Conservation (phyloP, 2,113 vertebrate genomes). For the Chroicocephalus ridibundus region DNA sequence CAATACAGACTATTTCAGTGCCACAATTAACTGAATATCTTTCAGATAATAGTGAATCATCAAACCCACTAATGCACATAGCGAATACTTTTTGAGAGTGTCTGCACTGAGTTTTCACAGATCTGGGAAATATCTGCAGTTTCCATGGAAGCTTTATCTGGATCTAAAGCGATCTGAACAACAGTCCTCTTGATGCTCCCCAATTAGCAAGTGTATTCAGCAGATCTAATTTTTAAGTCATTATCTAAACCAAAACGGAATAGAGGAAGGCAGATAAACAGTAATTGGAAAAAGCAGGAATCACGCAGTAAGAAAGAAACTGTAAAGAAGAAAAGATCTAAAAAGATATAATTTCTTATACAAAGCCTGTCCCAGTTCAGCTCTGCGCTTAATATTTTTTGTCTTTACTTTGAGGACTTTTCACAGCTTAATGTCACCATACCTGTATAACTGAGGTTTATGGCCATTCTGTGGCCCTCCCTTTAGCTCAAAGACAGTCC, state of each 20-base stretch:
- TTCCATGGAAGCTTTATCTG: not conserved
- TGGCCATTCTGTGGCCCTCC: not conserved
- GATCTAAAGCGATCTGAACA: not conserved
- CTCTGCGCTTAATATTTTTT: not conserved
- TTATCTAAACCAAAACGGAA: not conserved
- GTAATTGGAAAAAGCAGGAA: not conserved
- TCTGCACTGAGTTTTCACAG: not conserved
- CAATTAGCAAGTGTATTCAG: not conserved
- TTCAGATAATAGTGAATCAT: not conserved
- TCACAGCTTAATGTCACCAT: not conserved
- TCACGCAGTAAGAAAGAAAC: not conserved
- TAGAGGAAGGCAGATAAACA: not conserved
- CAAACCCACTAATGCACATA: not conserved
- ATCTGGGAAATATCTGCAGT: not conserved
- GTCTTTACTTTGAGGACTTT: not conserved
- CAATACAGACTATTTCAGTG: not conserved
- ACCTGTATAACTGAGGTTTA: not conserved
- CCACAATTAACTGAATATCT: not conserved
- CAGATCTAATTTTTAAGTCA: not conserved
- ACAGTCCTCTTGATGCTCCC: not conserved
- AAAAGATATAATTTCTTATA: not conserved
- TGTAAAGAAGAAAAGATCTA: not conserved
- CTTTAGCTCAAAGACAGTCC: not conserved
- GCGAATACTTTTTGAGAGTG: not conserved
- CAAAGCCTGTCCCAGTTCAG: not conserved